Conservation (phyloP, 2,888 invertebrate genomes). For the Scaptomyza polygonia region DNA sequence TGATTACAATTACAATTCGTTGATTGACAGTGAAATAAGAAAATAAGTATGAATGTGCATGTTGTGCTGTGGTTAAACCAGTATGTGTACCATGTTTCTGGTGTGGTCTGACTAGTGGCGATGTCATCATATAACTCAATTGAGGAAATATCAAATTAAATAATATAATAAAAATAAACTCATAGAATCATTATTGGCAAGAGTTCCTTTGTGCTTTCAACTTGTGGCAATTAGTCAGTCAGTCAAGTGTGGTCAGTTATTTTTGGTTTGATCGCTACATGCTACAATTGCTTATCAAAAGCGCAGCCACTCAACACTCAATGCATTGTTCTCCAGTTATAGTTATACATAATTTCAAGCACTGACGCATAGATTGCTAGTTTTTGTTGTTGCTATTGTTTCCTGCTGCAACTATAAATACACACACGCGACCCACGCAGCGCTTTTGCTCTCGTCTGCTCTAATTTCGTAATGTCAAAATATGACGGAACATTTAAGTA, state of each 20-base stretch:
- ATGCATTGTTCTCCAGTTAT: slow-evolving; percentile 23
- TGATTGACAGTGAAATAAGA: slow-evolving; percentile 48
- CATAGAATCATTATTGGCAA: slow-evolving; percentile 38
- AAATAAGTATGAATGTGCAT: slow-evolving; percentile 9
- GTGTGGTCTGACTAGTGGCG: slow-evolving; percentile 45
- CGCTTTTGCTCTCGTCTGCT: slow-evolving; percentile 54
- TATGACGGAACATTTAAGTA: slow-evolving; percentile 28
- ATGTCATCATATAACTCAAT: slow-evolving; percentile 71
- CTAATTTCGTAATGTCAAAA: slow-evolving; percentile 72
- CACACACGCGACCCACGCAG: slow-evolving; percentile 71
- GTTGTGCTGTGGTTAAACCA: slow-evolving; percentile 11
- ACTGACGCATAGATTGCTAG: slow-evolving; percentile 22
- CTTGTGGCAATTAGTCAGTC: slow-evolving; percentile 64
- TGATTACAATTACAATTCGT: slow-evolving; percentile 43
- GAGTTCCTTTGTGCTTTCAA: slow-evolving; percentile 44
- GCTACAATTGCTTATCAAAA: slow-evolving; percentile 34
- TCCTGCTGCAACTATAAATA: slow-evolving; percentile 67
- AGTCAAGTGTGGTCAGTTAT: slow-evolving; percentile 22
- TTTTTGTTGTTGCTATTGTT: slow-evolving; percentile 24
- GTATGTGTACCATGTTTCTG: slow-evolving; percentile 15
- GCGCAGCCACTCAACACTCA: neutral
- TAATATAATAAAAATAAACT: slow-evolving; percentile 19
- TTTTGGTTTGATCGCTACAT: slow-evolving; percentile 14
- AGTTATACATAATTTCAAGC: neutral
- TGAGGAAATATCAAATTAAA: slow-evolving; percentile 84